A percentile compares a stretch with the other conserved stretches of the same genome.
Conservation (phyloP, 2,113 vertebrate species). For the Gobiocypris rarus region DNA sequence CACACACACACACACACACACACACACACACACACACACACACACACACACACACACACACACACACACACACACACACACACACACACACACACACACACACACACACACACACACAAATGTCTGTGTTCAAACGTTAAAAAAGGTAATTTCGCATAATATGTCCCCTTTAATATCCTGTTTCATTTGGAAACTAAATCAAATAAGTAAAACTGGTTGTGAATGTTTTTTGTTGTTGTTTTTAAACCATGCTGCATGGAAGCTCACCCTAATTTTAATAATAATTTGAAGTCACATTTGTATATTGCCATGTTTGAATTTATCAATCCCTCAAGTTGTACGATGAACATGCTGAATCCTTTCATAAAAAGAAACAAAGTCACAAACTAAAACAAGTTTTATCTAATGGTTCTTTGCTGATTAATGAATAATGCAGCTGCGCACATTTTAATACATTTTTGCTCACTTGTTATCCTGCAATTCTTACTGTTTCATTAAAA, state of each 20-base stretch:
- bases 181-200: not conserved
- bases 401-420: not conserved
- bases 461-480: not conserved
- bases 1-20: too few relatives aligned
- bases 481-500: conserved; percentile 10
- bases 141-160: too few relatives aligned
- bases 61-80: too few relatives aligned
- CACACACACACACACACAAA: too few relatives aligned
- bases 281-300: not conserved
- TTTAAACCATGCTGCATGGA: not conserved
- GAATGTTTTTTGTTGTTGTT: not conserved
- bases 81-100: too few relatives aligned
- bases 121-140: too few relatives aligned
- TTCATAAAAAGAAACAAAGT: not conserved
- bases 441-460: not conserved
- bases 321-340: not conserved
- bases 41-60: too few relatives aligned
- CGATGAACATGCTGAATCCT: not conserved
- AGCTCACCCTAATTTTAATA: not conserved
- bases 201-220: not conserved
- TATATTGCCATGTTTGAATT: not conserved
- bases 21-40: too few relatives aligned
- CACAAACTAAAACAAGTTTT: too few relatives aligned
- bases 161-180: too few relatives aligned
- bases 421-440: not conserved